phyloP scores from a whole-genome alignment of 1,140 invertebrate genomes.

The Myzus persicae region DNA sequence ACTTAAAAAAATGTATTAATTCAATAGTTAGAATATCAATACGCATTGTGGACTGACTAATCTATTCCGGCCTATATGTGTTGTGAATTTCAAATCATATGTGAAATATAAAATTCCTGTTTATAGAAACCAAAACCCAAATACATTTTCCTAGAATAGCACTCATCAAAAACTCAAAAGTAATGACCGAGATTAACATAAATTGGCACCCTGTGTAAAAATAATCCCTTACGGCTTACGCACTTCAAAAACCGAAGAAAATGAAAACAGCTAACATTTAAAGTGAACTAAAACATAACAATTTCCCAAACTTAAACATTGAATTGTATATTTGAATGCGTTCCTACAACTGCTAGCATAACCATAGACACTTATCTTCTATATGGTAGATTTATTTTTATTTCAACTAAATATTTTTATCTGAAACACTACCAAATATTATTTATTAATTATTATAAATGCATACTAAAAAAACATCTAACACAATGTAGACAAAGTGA shows the following conservation, averaged over 20 bases:
- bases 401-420: background rate
- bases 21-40: background rate
- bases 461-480: background rate
- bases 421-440: background rate
- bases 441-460: background rate
- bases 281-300: background rate
- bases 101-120: background rate
- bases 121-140: accelerated
- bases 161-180: background rate
- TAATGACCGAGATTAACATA: background rate
- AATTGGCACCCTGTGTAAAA: background rate
- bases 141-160: background rate
- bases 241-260: background rate
- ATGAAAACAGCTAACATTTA: background rate
- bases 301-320: background rate
- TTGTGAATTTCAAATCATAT: background rate
- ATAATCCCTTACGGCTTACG: background rate
- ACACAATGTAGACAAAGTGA: background rate
- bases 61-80: background rate
- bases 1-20: no score
- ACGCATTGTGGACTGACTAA: background rate
- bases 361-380: background rate
- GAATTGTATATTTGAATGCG: background rate
- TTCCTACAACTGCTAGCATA: background rate
- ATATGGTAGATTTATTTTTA: background rate